These are phyloP conservation scores for Mnemiopsis leidyi DNA, from an alignment of 37 sponge, comb jelly and placozoan species.

Conservation along the genomic window DNA sequence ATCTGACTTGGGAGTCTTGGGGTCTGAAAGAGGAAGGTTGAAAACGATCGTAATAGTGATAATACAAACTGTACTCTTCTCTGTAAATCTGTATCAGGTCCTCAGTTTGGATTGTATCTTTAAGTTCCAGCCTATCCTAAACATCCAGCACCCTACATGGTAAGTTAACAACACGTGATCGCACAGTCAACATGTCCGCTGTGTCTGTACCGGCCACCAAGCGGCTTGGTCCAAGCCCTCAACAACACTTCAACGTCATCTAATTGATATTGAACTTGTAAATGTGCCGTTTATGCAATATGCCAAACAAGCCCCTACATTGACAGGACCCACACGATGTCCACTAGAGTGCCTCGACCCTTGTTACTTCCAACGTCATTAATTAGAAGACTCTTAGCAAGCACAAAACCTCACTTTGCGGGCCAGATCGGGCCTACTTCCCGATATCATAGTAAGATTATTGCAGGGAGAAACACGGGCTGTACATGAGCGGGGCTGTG, in stretches of 20 bases:
- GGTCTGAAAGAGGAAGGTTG: too few species aligned
- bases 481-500: too few species aligned
- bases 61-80: too few species aligned
- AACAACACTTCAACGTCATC: neutral
- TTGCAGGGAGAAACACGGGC: too few species aligned
- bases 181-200: too few species aligned
- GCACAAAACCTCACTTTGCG: neutral
- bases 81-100: too few species aligned
- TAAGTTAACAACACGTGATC: too few species aligned
- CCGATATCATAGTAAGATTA: too few species aligned
- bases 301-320: neutral
- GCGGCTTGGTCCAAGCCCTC: too few species aligned
- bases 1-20: slow-evolving; percentile 35
- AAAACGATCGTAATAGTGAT: neutral
- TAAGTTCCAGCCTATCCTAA: too few species aligned
- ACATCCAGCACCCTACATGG: too few species aligned
- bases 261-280: neutral
- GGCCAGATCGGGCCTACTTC: neutral
- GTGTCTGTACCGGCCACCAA: neutral
- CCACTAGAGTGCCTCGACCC: neutral
- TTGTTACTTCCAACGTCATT: neutral
- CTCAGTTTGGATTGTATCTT: too few species aligned
- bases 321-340: neutral
- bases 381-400: neutral
- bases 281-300: neutral